These are phyloP conservation scores for Poicephalus meyeri DNA, from an alignment of 2,113 vertebrate species.

Conservation along the genomic window DNA sequence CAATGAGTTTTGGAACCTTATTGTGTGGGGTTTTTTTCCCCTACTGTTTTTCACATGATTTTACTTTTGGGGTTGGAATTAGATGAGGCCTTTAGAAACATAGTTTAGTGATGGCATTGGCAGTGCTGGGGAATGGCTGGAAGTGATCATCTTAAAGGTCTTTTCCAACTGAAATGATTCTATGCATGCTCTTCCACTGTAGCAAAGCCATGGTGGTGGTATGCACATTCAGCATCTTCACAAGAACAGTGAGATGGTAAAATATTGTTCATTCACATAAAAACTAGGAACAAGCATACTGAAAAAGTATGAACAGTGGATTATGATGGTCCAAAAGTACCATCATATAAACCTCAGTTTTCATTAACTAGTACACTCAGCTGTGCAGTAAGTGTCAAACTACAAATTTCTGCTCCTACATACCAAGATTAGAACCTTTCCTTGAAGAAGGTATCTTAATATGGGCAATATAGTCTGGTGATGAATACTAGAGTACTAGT, in stretches of 20 bases:
- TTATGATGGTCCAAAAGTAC: not conserved
- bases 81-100: not conserved
- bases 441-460: not conserved
- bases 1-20: not conserved
- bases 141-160: not conserved
- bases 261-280: not conserved
- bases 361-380: not conserved
- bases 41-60: not conserved
- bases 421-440: not conserved
- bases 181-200: not conserved
- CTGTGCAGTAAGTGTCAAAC: not conserved
- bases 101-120: not conserved
- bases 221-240: not conserved
- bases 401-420: not conserved
- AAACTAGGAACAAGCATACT: not conserved
- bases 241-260: not conserved
- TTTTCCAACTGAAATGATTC: not conserved
- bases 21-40: not conserved
- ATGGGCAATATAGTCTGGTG: not conserved
- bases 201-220: not conserved
- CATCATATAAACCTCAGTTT: not conserved
- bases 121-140: not conserved
- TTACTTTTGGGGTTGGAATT: not conserved
- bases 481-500: not conserved
- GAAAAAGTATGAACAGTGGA: not conserved